A percentile compares a stretch with the other conserved stretches of the same genome.
Conservation (phyloP, 2,797 vertebrate species). For the Gobio occitaniae region DNA sequence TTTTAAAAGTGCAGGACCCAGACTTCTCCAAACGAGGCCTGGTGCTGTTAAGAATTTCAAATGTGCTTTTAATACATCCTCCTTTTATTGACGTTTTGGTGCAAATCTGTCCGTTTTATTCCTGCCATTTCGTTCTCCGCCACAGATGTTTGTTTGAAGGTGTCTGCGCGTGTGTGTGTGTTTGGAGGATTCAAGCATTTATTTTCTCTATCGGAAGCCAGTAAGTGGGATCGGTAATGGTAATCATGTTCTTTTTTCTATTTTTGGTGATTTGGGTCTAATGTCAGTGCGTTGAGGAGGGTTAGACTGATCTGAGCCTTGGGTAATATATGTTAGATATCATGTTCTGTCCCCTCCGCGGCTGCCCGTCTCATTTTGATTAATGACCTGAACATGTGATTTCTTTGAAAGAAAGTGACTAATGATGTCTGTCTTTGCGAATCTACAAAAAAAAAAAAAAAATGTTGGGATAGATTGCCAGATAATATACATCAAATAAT, state of each 20-base stretch:
- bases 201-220: constrained; percentile 73
- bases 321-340: constrained; percentile 81
- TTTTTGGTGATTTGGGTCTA: constrained; percentile 73
- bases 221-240: constrained; percentile 74
- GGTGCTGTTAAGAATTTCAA: constrained; percentile 84
- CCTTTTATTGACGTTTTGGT: constrained; percentile 83
- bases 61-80: constrained; percentile 83
- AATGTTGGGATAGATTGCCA: neutral
- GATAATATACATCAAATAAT: neutral
- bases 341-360: constrained; percentile 69
- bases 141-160: constrained; percentile 55
- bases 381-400: constrained; percentile 81
- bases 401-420: constrained; percentile 71
- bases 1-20: constrained; percentile 83
- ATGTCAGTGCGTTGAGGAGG: constrained; percentile 77
- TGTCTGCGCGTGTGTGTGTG: constrained; percentile 33
- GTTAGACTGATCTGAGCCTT: constrained; percentile 78
- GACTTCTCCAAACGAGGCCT: constrained; percentile 79
- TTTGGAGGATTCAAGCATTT: constrained; percentile 68
- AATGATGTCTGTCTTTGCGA: constrained; percentile 59
- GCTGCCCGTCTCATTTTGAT: constrained; percentile 76
- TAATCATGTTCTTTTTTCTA: constrained; percentile 72
- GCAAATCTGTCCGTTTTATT: constrained; percentile 83
- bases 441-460: neutral
- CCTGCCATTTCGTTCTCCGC: constrained; percentile 74